These are phyloP conservation scores for Ptilorrhoa leucosticta DNA, from an alignment of 2,113 vertebrate genomes.

Conservation along the genomic window DNA sequence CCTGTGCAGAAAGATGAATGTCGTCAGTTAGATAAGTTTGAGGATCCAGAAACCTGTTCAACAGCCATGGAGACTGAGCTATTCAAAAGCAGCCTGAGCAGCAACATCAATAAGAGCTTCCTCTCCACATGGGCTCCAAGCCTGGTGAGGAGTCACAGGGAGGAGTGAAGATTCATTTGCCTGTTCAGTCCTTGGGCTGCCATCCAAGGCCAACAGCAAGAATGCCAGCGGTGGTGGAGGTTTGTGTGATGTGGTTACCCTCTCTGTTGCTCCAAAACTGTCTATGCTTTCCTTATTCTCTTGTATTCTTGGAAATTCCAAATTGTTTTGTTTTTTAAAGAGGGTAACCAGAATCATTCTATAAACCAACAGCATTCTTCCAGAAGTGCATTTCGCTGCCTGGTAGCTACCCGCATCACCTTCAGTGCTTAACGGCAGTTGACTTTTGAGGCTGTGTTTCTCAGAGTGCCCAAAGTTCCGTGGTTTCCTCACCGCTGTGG, in stretches of 20 bases:
- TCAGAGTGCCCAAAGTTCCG: neutral
- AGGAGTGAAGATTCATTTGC: neutral
- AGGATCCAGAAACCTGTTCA: neutral
- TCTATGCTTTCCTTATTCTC: slow-evolving; percentile 23
- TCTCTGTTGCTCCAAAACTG: neutral
- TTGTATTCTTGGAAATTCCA: slow-evolving; percentile 60
- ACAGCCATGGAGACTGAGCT: neutral
- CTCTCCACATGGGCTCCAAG: neutral
- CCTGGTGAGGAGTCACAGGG: neutral
- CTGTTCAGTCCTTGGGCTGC: slow-evolving; percentile 1
- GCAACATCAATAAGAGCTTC: neutral
- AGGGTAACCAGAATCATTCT: slow-evolving; percentile 13
- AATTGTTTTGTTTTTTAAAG: neutral
- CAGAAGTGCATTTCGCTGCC: neutral
- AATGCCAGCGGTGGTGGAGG: neutral
- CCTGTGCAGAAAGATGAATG: neutral
- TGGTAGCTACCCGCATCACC: neutral
- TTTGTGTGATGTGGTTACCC: slow-evolving; percentile 58
- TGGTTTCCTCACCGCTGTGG: neutral
- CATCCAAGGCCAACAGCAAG: slow-evolving; percentile 35
- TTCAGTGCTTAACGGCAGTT: neutral
- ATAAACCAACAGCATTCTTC: slow-evolving; percentile 26
- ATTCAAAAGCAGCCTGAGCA: neutral
- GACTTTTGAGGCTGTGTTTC: slow-evolving; percentile 27
- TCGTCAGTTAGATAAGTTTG: neutral